phyloP scores from a whole-genome alignment of 2,113 vertebrate species.

The Nibea coibor region DNA sequence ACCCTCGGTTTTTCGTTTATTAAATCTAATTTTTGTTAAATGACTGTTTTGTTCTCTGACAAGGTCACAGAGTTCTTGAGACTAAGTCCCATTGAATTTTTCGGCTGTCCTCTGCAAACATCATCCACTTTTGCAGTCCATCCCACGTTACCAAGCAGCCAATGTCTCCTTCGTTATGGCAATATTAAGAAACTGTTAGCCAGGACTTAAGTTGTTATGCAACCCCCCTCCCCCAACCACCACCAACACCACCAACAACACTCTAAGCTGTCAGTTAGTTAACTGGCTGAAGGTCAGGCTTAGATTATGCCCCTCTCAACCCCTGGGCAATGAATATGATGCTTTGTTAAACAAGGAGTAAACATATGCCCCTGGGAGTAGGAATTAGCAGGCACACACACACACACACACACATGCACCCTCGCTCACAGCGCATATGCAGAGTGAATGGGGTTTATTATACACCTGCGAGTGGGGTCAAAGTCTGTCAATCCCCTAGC shows the following conservation, averaged over 20 bases:
- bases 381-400: conserved; percentile 83
- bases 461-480: conserved; percentile 92
- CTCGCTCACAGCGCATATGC: conserved; percentile 84
- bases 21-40: conserved; percentile 48
- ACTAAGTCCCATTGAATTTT: conserved; percentile 48
- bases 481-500: conserved; percentile 93
- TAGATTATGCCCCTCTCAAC: conserved; percentile 88
- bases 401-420: conserved; percentile 48
- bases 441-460: conserved; percentile 93
- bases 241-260: conserved; percentile 46
- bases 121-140: background rate
- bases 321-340: conserved; percentile 89
- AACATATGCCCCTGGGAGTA: conserved; percentile 88
- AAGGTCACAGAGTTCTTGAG: conserved; percentile 47
- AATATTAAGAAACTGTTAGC: conserved; percentile 85
- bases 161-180: conserved; percentile 39
- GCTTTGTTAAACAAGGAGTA: conserved; percentile 90
- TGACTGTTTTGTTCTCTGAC: conserved; percentile 57
- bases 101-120: conserved; percentile 23
- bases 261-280: conserved; percentile 91
- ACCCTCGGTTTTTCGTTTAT: conserved; percentile 59
- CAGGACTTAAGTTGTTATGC: conserved; percentile 86
- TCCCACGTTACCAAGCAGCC: conserved; percentile 20
- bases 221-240: conserved; percentile 64
- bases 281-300: conserved; percentile 88